These are phyloP conservation scores for Eospalax fontanierii DNA, from an alignment of 2,797 vertebrate genomes.

Conservation along the genomic window DNA sequence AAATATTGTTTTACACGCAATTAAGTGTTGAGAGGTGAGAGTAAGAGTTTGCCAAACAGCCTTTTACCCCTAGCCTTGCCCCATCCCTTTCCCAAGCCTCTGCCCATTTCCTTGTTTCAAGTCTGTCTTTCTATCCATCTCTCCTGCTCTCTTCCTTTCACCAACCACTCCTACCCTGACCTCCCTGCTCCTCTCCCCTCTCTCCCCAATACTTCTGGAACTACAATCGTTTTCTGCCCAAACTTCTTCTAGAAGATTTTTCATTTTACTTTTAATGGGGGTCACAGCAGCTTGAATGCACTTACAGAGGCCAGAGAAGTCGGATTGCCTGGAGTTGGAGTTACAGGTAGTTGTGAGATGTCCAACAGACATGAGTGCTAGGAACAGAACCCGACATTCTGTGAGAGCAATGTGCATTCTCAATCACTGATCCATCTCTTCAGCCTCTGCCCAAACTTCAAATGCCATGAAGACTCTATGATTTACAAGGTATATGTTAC, in stretches of 20 bases:
- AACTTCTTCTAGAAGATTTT: not conserved
- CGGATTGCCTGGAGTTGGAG: too few relatives aligned
- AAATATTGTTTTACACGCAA: constrained; percentile 5
- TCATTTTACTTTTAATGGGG: too few relatives aligned
- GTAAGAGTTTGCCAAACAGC: not conserved
- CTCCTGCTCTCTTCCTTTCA: not conserved
- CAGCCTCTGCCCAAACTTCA: not conserved
- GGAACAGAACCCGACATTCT: too few relatives aligned
- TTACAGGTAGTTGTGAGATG: too few relatives aligned
- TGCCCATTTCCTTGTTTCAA: not conserved
- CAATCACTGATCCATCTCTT: too few relatives aligned
- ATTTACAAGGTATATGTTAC: constrained; percentile 42
- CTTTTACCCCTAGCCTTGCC: not conserved
- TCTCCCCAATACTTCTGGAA: not conserved
- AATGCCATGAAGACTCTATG: constrained; percentile 27
- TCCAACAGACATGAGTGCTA: too few relatives aligned
- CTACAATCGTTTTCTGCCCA: not conserved
- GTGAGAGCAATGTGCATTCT: too few relatives aligned
- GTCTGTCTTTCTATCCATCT: not conserved
- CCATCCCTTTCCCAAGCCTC: not conserved
- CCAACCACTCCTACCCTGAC: too few relatives aligned
- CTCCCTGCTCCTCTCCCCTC: not conserved
- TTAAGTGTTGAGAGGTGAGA: constrained; percentile 53
- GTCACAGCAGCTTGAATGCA: too few relatives aligned
- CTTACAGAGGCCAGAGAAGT: too few relatives aligned